Conservation (phyloP, 2,888 invertebrate genomes). For the Pyrrhosoma nymphula region DNA sequence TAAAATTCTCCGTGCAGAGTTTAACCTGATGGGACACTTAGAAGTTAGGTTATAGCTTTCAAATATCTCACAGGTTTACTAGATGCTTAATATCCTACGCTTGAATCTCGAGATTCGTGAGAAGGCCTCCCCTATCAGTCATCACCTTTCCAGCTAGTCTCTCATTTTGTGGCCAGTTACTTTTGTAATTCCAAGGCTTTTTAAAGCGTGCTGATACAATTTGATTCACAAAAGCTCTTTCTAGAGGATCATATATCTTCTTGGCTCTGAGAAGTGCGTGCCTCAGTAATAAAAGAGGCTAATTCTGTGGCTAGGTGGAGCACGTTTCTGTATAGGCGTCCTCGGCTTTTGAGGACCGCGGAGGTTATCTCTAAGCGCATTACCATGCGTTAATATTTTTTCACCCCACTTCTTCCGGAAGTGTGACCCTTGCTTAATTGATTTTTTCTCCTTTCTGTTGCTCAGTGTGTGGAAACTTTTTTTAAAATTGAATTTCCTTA, state of each 20-base stretch:
- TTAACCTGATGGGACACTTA: too few relatives aligned
- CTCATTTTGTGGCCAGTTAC: not conserved
- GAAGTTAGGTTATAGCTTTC: too few relatives aligned
- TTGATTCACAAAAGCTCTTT: not conserved
- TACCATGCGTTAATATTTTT: not conserved
- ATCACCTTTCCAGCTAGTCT: not conserved
- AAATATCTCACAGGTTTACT: too few relatives aligned
- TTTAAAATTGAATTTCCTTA: constrained; percentile 20
- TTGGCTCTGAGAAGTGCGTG: not conserved
- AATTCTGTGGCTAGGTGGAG: not conserved
- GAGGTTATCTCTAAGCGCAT: not conserved
- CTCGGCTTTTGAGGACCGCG: not conserved
- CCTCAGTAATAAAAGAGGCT: not conserved
- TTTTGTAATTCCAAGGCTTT: not conserved
- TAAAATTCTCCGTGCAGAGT: too few relatives aligned
- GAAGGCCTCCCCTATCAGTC: not conserved
- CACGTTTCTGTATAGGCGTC: not conserved
- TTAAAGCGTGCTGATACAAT: not conserved
- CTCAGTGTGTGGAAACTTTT: not conserved
- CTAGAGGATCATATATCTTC: not conserved
- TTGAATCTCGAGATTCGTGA: not conserved
- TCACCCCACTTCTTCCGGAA: not conserved
- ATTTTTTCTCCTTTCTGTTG: not conserved
- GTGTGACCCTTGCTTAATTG: not conserved
- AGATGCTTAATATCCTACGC: too few relatives aligned